Base-by-base conservation (phyloP, 1,140 invertebrate genomes). In the Formica exsecta region DNA sequence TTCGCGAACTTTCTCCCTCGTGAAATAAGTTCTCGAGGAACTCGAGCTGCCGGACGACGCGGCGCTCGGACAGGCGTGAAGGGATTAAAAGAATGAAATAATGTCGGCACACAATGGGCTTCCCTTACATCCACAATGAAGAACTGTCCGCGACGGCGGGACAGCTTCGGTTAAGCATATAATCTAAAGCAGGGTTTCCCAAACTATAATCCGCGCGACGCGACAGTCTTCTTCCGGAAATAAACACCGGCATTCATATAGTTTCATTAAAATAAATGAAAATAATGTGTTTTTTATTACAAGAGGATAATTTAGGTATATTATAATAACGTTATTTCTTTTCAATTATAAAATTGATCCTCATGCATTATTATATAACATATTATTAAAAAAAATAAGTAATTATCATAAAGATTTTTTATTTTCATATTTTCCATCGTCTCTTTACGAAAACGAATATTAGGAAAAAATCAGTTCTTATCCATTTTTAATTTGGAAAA, bases 51-150 rank as follows among this genome's bases (percentile, higher is more conserved):
- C 68, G 54, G 54, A 36, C 54, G 68, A 32, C 54, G 36, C 4
- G 68, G n/a, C 68, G n/a, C 29, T 83, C 38, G 79, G 79, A 87
- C 77, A 80, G 86, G 51, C 73, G 88, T 71, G 70, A 73, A 87
- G 38, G 73, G 80, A 87, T 90, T 89, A 90, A 90, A 70, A 61
- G 66, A 62, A 22, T 64, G 62, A 90, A 75, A 87, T 80, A 79
- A 90, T 62, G 64, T 90, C 76, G 70, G 57, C 51, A 73, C 71
- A 89, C 88, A 89, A 89, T 89, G 71, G 71, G 44, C 51, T 80
- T 59, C 57, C 80, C 22, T 88, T 71, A 62, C 76, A 79, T 19
- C 25, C 38, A 71, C 25, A 36, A 8, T n/a, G 59, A 59, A 68
- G 59, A 87, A 59, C 62, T 88, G 38, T 74, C 54, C 81, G 22